Base-by-base conservation (phyloP, 2,797 vertebrate genomes). In the Sebastes minor region DNA sequence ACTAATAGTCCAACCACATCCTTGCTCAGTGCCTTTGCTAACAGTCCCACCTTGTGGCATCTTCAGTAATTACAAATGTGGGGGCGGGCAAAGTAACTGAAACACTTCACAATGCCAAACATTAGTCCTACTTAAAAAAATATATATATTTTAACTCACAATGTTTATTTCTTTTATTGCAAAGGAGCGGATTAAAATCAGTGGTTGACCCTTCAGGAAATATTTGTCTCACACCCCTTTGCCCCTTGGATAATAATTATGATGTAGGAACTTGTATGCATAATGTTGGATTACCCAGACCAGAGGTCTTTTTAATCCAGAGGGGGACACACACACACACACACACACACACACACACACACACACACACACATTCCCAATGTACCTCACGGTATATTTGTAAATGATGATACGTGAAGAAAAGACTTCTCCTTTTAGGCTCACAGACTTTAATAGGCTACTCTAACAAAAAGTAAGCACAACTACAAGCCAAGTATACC, bases 11-110 rank as follows among this genome's bases (percentile, higher is more conserved):
- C 55, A 20, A 25, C 62, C 18, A 4, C 8, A 1, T 38, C 57
- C 22, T 23, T 11, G 16, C 38, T 57, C 35, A 16, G 52, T 88
- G 70, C 60, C 86, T 93, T 91, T 89, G 89, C 65, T 68, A 76
- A 89, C 81, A 92, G 87, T 66, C 28, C 91, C 92, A 90, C 76
- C 92, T 87, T 78, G 91, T 94, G 94, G 93, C n/a, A 13, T 32
- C 33, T 62, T 0, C n/a, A 6, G 23, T 63, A 32, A 83, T 75
- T 49, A 64, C 14, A 22, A 3, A 11, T 0, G 3, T 30, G 25
- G 3, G n/a, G 56, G n/a, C 14, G 25, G 27, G 13, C 11, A 27
- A 63, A 59, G 13, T 18, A 8, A 49, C 18, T 49, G 22, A 55
- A 23, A 59, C 8, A 18, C 11, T 1, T 52, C 8, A 52, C 7